Base-by-base conservation (phyloP, 2,888 invertebrate species). In the Limnephilus auricula region DNA sequence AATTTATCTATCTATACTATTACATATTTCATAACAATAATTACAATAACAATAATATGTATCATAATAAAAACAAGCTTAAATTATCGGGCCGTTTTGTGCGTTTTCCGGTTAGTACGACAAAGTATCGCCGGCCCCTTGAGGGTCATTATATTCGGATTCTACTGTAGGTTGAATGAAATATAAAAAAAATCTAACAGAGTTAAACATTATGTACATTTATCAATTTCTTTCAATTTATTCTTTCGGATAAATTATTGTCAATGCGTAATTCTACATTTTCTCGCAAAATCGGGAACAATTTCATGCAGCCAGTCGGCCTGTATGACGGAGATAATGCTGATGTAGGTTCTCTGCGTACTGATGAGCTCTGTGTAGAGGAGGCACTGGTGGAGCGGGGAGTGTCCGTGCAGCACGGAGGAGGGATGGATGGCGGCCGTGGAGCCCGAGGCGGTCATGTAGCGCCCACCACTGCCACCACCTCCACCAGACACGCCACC, bases 321-420 rank as follows among this genome's bases (percentile, higher is more conserved):
- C 94, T 98, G 98, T 87, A 99, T 97, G 79, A 97, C 97, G 15
- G 98, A 98, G 82, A 98, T 95, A 92, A 97, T 97, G 93, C 98
- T 96, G 94, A 99, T 96, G 95, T 98, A 99, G 93, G 97, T 97
- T 93, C 98, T 97, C 91, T 96, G 97, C 0, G 99, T 99, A 94
- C 98, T 97, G n/a, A 99, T 97, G 85, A 99, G 96, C 95, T 99
- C 99, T 0, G 98, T 97, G 95, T 98, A 99, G 89, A 98, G 94
- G 0, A 99, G 96, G 92, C 97, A 96, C 32, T 97, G 97, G 10
- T 98, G 97, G 91, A 97, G 97, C 91, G 96, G 96, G 85, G 97
- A 96, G 34, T 50, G 40, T 6, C 94, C 93, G 94, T 95, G 95
- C 87, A 99, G 95, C 45, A 97, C 97, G 87, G 98, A 98, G 79